Evolutionary conservation across 2,888 invertebrate genomes (phyloP).

Genomic region (Chrysina gloriosa): DNA sequence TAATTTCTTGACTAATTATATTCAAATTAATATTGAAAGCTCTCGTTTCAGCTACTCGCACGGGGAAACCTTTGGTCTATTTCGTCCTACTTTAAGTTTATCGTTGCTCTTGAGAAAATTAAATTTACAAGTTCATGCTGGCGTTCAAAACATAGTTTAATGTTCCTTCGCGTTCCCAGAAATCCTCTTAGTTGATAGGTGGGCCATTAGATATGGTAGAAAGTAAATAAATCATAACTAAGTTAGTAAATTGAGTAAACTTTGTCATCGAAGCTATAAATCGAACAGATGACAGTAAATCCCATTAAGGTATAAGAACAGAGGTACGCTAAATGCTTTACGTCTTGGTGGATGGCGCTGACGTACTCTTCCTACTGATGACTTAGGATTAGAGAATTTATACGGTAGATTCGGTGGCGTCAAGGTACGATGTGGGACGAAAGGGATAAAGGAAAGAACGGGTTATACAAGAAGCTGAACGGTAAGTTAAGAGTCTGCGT

Average conservation of each 20-base stretch:
- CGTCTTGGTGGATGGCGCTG: constrained; percentile 31
- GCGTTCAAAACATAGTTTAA: constrained; percentile 18
- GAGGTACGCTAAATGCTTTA: constrained; percentile 54
- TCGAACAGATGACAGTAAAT: constrained; percentile 58
- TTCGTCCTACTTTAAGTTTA: constrained; percentile 3
- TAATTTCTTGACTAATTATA: constrained; percentile 17
- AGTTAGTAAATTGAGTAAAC: constrained; percentile 53
- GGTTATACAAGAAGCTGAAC: constrained; percentile 50
- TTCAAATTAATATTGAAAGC: constrained; percentile 24
- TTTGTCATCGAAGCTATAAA: constrained; percentile 58
- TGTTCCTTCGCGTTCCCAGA: constrained; percentile 9
- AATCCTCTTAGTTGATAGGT: constrained; percentile 28
- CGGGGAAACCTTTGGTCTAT: not conserved
- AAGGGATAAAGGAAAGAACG: not conserved
- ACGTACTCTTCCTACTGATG: constrained; percentile 54
- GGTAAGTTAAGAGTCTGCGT: constrained; percentile 11
- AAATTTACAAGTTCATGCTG: constrained; percentile 28
- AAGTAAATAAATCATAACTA: constrained; percentile 50
- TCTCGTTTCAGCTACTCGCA: not conserved
- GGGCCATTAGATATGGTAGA: constrained; percentile 39
- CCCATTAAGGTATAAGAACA: constrained; percentile 59
- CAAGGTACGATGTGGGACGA: not conserved
- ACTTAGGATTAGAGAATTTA: constrained; percentile 58
- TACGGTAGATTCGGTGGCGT: constrained; percentile 47
- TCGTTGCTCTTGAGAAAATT: constrained; percentile 12